Evolutionary conservation across 2,888 invertebrate species (phyloP), one percentile per base, ranked within the genome.

Genomic region (Ophioninae sp.): DNA sequence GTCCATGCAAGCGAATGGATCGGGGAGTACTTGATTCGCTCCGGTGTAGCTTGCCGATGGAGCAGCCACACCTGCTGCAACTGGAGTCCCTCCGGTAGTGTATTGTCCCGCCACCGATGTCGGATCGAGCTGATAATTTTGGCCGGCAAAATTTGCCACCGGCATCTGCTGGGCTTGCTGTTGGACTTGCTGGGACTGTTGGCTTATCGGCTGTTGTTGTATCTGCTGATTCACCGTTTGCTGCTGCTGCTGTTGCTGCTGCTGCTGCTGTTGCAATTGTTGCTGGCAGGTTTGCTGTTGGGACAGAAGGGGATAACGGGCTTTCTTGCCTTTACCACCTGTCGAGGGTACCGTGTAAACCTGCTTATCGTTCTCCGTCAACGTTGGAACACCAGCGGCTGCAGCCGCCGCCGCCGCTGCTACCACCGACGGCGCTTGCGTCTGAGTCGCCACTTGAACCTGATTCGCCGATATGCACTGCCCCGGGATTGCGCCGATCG

Each of bases 1-100:
- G 93, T 99, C 98, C 94, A 98, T 97, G 88, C 96, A 95, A 87
- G 95, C 95, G 92, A 95, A 96, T 87, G 95, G 94, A 85, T 94
- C 93, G 74, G 94, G 93, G 20, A 91, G 93, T 86, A 91, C 92
- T 87, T 91, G 92, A 78, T 90, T 91, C 0, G 90, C 87, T 37
- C 68, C 84, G 20, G 76, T 74, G 21, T 84, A 84, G 74, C 57
- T 79, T 89, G 88, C 88, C 79, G 86, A 86, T 88, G 84, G 89
- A 86, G 84, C 89, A 85, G 88, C 90, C 0, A 74, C 78, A 17
- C 73, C 69, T n/a, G 68, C 68, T 7, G 74, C 79, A 7, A 76
- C 79, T 6, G 85, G 68, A 21, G 81, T 76, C 7, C 79, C 79
- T 6, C 83, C 84, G 41, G 81, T 83, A 0, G 86, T 82, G 44